Evolutionary conservation across 64 coral and sea anemone species (phyloP), one percentile per base, ranked within the genome.

Genomic region (Dendrophyllia cribrosa): DNA sequence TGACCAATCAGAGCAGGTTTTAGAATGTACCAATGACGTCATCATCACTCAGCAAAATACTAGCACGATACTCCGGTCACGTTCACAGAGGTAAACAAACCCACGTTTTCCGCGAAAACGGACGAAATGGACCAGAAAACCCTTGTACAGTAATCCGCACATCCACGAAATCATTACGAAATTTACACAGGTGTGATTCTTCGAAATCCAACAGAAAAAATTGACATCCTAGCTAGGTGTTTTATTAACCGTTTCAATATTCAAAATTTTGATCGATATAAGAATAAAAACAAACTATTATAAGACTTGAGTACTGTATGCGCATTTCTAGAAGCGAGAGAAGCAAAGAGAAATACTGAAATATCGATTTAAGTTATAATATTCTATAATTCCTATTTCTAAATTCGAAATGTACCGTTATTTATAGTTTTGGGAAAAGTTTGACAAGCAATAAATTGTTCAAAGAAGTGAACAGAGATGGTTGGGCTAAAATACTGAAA

Each of bases 21-120:
- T 24, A 9, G 9, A 22, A 21, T 4, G 19, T 22, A 20, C 50
- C 20, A 0, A 50, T 68, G 60, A 84, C 80, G 80, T 84, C 80
- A 84, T 67, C 80, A 84, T 84, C 80, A 84, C 62, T 84, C 80
- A 84, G 80, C 80, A 65, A 84, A 84, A 84, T 8, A 34, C 34
- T 34, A n/a, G 60, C 51, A 84, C 80, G 61, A 84, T 84, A 48
- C 80, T 65, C 47, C 11, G 17, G 80, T 84, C 80, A 84, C 80
- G 80, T 84, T 17, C 79, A 45, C 61, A 6, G 45, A 84, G 23
- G 80, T 84, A 67, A 66, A 84, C 80, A 84, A 84, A 83, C 58
- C 79, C 59, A 83, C 60, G 59, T 49, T 34, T 84, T 68, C 80
- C 80, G 22, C 17, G 19, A 46, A 82, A 13, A 56, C 75, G 20